Conservation (phyloP, 2,888 invertebrate genomes). For the Macaria notata region DNA sequence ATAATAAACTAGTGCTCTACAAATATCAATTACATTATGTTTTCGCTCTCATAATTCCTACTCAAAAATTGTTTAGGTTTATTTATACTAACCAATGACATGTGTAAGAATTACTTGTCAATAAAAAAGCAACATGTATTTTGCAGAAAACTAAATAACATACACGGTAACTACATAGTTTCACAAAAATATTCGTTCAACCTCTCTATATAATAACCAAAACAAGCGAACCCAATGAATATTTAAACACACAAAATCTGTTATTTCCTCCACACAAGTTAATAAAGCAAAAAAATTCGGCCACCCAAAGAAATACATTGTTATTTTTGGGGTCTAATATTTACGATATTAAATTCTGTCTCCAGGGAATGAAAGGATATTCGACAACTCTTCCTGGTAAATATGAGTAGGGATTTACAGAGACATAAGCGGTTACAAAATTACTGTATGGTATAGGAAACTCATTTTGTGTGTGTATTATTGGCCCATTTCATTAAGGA, state of each 20-base stretch:
- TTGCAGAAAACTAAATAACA: no score
- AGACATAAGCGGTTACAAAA: neutral
- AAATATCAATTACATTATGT: no score
- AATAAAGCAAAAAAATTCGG: constrained; percentile 41
- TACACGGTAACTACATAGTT: no score
- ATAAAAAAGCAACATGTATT: no score
- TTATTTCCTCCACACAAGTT: constrained; percentile 32
- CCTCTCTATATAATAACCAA: constrained; percentile 12
- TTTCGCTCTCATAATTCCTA: no score
- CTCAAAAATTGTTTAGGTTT: no score
- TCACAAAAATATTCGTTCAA: neutral
- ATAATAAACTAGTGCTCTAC: no score
- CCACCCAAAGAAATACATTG: constrained; percentile 40
- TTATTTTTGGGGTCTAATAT: constrained; percentile 45
- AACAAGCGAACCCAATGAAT: constrained; percentile 22
- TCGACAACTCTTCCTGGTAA: constrained; percentile 32
- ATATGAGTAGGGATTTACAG: neutral
- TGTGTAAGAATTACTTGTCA: no score
- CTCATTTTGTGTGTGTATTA: no score
- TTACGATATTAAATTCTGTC: constrained; percentile 51
- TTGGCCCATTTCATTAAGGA: no score
- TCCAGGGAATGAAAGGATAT: constrained; percentile 36
- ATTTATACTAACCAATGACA: no score
- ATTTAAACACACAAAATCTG: constrained; percentile 32
- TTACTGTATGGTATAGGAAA: no score